These are phyloP conservation scores for Doryteuthis pealeii DNA, from an alignment of 1,140 invertebrate species.

Conservation along the genomic window DNA sequence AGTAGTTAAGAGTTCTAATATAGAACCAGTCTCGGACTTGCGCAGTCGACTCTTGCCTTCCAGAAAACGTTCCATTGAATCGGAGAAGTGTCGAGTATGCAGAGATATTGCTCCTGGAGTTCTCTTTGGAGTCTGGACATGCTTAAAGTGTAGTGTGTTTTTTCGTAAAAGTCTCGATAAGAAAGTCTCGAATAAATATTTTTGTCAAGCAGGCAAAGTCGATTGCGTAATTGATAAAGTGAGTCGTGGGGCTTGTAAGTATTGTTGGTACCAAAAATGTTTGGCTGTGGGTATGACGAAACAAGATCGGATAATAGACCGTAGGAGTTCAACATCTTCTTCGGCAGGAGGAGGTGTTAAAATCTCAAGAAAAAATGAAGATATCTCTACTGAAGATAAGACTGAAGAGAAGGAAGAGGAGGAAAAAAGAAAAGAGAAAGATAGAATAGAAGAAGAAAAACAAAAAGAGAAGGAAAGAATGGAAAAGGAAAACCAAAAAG, in stretches of 20 bases:
- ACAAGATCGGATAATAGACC: not conserved
- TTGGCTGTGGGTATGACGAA: conserved; percentile 43
- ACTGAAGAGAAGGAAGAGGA: too few relatives aligned
- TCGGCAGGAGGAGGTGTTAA: too few relatives aligned
- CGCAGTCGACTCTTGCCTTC: not conserved
- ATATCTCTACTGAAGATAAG: too few relatives aligned
- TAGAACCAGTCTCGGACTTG: not conserved
- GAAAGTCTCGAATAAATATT: conserved; percentile 31
- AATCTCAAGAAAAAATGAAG: too few relatives aligned
- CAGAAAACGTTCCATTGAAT: not conserved
- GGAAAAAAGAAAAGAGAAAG: too few relatives aligned
- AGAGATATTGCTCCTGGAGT: conserved; percentile 58
- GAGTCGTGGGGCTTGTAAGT: conserved; percentile 22
- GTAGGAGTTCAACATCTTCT: too few relatives aligned
- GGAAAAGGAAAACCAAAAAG: too few relatives aligned
- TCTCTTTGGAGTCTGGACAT: conserved; percentile 62
- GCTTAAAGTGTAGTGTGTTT: conserved; percentile 58
- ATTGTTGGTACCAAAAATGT: conserved; percentile 42
- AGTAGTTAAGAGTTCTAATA: not conserved
- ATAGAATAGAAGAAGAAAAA: too few relatives aligned
- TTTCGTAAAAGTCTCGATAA: conserved; percentile 40
- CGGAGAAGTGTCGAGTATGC: conserved; percentile 55
- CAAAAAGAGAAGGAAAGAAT: too few relatives aligned
- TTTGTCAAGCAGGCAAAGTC: conserved; percentile 4
- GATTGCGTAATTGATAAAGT: not conserved